Evolutionary conservation across 2,888 invertebrate species (phyloP).

Genomic region (Tachystola acroxantha): DNA sequence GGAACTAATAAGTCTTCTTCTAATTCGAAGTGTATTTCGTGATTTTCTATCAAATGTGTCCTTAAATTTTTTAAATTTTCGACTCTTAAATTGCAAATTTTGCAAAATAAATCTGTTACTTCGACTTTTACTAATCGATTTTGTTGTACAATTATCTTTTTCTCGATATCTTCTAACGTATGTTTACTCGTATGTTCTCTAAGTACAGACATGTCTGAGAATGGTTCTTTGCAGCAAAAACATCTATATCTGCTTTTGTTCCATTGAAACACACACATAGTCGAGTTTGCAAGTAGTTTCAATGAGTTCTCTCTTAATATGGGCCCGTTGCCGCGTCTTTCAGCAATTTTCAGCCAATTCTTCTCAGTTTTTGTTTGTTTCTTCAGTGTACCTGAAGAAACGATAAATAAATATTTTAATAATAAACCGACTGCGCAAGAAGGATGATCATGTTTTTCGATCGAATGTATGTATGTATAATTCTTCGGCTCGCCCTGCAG

Average conservation of each 20-base stretch:
- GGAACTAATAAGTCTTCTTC: slow-evolving; percentile 52
- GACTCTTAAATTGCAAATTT: slow-evolving; percentile 33
- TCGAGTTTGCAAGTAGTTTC: slow-evolving; percentile 72
- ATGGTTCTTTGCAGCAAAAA: slow-evolving; percentile 59
- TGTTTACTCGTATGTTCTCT: slow-evolving; percentile 43
- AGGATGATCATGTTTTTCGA: no score
- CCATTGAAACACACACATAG: slow-evolving; percentile 60
- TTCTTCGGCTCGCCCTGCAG: no score
- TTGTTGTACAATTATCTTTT: slow-evolving; percentile 53
- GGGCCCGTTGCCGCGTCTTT: slow-evolving; percentile 44
- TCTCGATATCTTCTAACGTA: slow-evolving; percentile 42
- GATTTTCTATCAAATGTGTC: slow-evolving; percentile 35
- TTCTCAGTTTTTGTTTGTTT: background rate
- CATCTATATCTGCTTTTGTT: slow-evolving; percentile 58
- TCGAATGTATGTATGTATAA: no score
- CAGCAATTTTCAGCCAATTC: slow-evolving; percentile 35
- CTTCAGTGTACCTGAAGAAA: background rate
- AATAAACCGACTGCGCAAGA: no score
- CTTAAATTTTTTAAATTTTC: slow-evolving; percentile 30
- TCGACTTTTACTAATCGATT: slow-evolving; percentile 60
- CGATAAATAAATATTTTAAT: no score
- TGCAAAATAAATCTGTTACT: slow-evolving; percentile 46
- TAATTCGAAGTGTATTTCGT: slow-evolving; percentile 32
- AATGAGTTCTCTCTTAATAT: slow-evolving; percentile 50
- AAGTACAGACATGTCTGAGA: slow-evolving; percentile 40